These are phyloP conservation scores for Limosa lapponica DNA, from an alignment of 2,797 vertebrate genomes.

Conservation along the genomic window DNA sequence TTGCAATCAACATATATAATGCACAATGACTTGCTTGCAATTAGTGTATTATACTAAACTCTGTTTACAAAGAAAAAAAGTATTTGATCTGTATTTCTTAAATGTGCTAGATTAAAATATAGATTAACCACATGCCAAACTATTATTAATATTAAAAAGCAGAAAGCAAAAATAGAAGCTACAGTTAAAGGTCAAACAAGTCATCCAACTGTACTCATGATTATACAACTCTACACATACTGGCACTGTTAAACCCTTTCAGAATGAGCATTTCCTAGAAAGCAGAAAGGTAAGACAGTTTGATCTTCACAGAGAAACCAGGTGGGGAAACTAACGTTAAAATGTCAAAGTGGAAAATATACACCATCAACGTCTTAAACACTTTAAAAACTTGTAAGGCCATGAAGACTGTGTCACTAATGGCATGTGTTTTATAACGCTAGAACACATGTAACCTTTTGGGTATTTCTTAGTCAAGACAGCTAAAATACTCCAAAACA, in stretches of 20 bases:
- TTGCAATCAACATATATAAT: not conserved
- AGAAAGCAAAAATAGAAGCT: slow-evolving; percentile 36
- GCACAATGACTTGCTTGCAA: not conserved
- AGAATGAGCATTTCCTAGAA: slow-evolving; percentile 57
- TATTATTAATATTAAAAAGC: slow-evolving; percentile 10
- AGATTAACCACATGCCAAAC: not conserved
- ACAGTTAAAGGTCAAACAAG: slow-evolving; percentile 69
- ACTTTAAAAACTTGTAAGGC: not conserved
- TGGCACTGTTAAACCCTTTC: not conserved
- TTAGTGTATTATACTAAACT: not conserved
- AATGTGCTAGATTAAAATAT: not conserved
- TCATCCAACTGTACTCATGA: not conserved
- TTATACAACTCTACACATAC: slow-evolving; percentile 8
- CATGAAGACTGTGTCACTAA: not conserved
- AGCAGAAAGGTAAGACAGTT: slow-evolving; percentile 44
- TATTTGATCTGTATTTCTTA: not conserved
- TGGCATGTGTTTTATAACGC: not conserved
- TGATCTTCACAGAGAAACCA: not conserved
- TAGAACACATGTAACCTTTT: not conserved
- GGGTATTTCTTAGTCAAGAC: not conserved
- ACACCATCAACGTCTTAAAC: not conserved
- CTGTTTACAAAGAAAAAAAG: not conserved
- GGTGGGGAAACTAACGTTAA: not conserved
- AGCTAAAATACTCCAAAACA: not conserved
- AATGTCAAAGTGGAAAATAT: not conserved